phyloP scores from a whole-genome alignment of 2,888 invertebrate genomes.

The Phortica magna region DNA sequence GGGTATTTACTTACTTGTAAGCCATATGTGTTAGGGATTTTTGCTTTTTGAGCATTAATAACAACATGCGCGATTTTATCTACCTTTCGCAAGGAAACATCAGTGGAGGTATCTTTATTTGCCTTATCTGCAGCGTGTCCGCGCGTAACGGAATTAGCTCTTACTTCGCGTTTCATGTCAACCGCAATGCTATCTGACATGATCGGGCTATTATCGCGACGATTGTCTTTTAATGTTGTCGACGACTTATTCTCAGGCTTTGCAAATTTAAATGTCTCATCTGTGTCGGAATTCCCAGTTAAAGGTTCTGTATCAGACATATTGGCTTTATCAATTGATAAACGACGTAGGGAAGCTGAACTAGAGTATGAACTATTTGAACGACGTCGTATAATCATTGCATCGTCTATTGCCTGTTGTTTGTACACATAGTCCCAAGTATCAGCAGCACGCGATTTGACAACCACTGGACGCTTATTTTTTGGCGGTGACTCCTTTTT shows the following conservation, averaged over 20 bases:
- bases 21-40: conserved; percentile 82
- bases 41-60: conserved; percentile 81
- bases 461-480: conserved; percentile 5
- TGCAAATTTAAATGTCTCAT: conserved; percentile 74
- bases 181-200: conserved; percentile 50
- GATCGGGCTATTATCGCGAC: background rate
- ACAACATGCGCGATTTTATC: conserved; percentile 82
- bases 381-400: conserved; percentile 88
- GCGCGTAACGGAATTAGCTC: background rate
- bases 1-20: conserved; percentile 79
- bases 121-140: conserved; percentile 31
- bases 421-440: conserved; percentile 83
- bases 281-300: conserved; percentile 39
- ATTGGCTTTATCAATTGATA: conserved; percentile 66
- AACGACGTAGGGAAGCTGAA: conserved; percentile 82
- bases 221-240: conserved; percentile 39
- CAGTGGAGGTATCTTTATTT: conserved; percentile 30
- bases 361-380: conserved; percentile 91
- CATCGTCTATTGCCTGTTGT: conserved; percentile 83
- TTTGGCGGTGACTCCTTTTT: conserved; percentile 51
- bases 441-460: conserved; percentile 51
- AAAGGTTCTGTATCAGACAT: conserved; percentile 49
- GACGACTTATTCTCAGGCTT: conserved; percentile 72
- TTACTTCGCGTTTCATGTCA: conserved; percentile 62
- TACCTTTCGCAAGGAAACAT: conserved; percentile 59